Conservation (phyloP, 2,888 invertebrate species). For the Drosophila barbarae region DNA sequence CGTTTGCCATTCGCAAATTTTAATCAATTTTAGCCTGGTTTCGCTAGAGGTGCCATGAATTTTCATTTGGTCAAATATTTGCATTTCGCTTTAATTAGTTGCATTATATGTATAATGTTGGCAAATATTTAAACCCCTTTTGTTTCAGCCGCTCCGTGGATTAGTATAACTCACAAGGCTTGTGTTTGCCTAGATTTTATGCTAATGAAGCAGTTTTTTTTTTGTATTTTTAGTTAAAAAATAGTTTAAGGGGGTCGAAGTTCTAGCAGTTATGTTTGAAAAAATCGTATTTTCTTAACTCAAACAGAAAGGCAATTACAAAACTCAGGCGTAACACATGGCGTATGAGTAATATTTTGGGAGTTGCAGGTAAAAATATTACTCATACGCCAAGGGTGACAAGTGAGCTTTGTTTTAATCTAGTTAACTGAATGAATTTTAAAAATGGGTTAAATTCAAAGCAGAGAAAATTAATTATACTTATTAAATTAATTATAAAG, state of each 20-base stretch:
- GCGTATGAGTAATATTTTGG: neutral
- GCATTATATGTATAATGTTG: constrained; percentile 48
- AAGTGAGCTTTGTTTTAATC: fast-evolving
- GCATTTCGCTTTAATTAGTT: constrained; percentile 65
- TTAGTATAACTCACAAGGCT: constrained; percentile 17
- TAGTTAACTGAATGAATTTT: neutral
- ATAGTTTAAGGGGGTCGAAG: neutral
- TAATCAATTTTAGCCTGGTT: constrained; percentile 40
- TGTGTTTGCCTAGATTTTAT: constrained; percentile 38
- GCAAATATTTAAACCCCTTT: constrained; percentile 43
- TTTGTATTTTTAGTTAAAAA: constrained; percentile 22
- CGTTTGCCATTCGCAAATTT: constrained; percentile 33
- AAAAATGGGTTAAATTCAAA: too few species aligned
- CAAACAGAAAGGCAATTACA: neutral
- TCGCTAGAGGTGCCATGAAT: constrained; percentile 14
- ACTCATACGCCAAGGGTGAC: neutral
- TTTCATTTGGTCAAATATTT: constrained; percentile 63
- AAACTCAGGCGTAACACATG: neutral
- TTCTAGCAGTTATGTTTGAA: neutral
- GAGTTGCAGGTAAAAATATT: neutral
- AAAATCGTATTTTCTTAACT: neutral
- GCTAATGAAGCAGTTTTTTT: constrained; percentile 59
- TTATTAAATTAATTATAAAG: too few species aligned
- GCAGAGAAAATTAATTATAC: too few species aligned
- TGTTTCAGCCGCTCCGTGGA: neutral